Percentiles rank a stretch among this genome's conserved stretches.
phyloP scores from a whole-genome alignment of 2,113 vertebrate genomes.

The Chaetura pelagica region DNA sequence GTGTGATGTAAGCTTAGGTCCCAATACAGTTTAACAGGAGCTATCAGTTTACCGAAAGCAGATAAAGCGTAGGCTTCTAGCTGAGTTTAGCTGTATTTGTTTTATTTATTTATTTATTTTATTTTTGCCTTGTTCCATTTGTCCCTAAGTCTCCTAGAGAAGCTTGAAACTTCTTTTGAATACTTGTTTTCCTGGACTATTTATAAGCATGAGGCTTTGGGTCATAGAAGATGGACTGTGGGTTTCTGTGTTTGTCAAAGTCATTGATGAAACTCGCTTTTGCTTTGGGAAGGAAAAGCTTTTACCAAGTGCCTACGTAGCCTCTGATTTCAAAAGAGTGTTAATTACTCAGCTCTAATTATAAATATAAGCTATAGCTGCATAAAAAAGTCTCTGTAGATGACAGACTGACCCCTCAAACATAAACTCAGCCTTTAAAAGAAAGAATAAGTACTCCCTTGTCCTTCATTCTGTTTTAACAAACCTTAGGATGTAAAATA shows the following conservation, averaged over 20 bases:
- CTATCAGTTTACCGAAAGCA: background rate
- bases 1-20: background rate
- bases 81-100: background rate
- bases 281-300: background rate
- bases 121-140: background rate
- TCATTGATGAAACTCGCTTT: background rate
- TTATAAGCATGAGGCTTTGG: background rate
- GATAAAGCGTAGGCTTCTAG: background rate
- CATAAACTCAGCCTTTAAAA: background rate
- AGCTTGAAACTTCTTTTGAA: background rate
- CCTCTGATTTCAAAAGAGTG: background rate
- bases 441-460: background rate
- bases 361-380: background rate
- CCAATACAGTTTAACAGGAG: background rate
- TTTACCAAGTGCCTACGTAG: background rate
- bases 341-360: constrained; percentile 8
- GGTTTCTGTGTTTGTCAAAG: background rate
- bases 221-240: background rate
- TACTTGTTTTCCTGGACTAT: background rate
- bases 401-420: background rate
- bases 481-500: background rate
- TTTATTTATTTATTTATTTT: background rate
- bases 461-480: background rate
- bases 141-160: background rate
- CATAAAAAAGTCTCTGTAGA: background rate